Base-by-base conservation (phyloP, 2,888 invertebrate species). In the Cremastinae sp. region DNA sequence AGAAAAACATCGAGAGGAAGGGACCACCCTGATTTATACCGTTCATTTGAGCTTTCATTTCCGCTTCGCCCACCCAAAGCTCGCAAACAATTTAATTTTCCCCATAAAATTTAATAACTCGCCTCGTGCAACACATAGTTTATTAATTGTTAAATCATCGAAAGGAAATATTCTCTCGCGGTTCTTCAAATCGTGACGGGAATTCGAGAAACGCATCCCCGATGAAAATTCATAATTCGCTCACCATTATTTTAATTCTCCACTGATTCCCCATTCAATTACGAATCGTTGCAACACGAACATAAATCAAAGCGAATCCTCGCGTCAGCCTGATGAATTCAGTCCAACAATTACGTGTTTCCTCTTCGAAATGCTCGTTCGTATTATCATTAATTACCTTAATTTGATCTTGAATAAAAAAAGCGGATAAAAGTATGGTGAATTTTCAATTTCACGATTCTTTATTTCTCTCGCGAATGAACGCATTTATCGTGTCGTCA, bases 11-110 rank as follows among this genome's bases (percentile, higher is more conserved):
- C 16, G 5, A 65, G n/a, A 47, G 16, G 12, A 14, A 61, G 10
- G 18, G 61, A 53, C 34, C 43, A 73, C 56, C 45, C 43, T 49
- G 38, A 16, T 56, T 34, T 51, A 58, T 49, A 9, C n/a, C 58
- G 34, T 12, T 51, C 59, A 51, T 34, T 47, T 22, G 59, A 73
- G 59, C 58, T 43, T 54, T 34, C 45, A 38, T 59, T 56, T 69
- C 54, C 61, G 54, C 12, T 49, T 18, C 45, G 66, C 34, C 69
- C 74, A 74, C 74, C 68, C 74, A 62, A 20, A 10, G 41, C 18
- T 49, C 22, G 28, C 1, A 20, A 62, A 49, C 47, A 9, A 49
- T 62, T 36, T 12, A 9, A 47, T 9, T 36, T 49, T 53, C 59
- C 53, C 16, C 12, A 18, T 62, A 34, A 0, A 45, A 62, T 70